Evolutionary conservation across 2,113 vertebrate genomes (phyloP), one percentile per base, ranked within the genome.

Genomic region (Hiodon tergisus): DNA sequence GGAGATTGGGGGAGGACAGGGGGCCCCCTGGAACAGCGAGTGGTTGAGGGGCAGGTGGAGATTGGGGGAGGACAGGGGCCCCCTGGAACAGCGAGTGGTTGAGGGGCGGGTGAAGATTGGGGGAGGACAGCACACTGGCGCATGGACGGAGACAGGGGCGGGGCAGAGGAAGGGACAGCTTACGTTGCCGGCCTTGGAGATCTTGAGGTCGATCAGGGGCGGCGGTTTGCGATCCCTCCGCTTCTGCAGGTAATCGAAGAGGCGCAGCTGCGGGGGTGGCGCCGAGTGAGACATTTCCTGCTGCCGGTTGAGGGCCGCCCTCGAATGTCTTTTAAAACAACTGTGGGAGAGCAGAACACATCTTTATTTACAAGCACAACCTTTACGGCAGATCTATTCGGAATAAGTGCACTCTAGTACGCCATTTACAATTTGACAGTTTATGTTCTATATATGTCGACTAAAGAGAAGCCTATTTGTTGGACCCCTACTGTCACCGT

Each of bases 161-260:
- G n/a, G 0, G 31, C 31, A 31, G 31, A 31, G 31, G 31, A 31
- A 31, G 31, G 31, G 31, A 31, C 31, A 31, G 85, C 93, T 89
- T 83, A 99, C 97, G 70, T 97, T 99, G 86, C 96, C 96, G 81
- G 95, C 92, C 89, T 97, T 98, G 81, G 95, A 98, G 87, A 99
- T 97, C 89, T 99, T 99, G 75, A 99, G 95, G 89, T 99, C 96
- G 78, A 96, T 93, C 47, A 84, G 86, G 57, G 95, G 95, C 50
- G 90, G 83, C 69, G 92, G 88, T 89, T 94, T 98, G 86, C 95
- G 94, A 80, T 98, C 96, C 77, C 96, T 98, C 82, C 94, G 94
- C 83, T 93, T 96, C 85, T 97, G 96, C 79, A 99, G 90, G 87
- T 98, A 98, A 85, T 98, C 96, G 66, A 95, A 93, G 76, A 99